Base-by-base conservation (phyloP, 2,888 invertebrate species). In the Agrotis segetum region DNA sequence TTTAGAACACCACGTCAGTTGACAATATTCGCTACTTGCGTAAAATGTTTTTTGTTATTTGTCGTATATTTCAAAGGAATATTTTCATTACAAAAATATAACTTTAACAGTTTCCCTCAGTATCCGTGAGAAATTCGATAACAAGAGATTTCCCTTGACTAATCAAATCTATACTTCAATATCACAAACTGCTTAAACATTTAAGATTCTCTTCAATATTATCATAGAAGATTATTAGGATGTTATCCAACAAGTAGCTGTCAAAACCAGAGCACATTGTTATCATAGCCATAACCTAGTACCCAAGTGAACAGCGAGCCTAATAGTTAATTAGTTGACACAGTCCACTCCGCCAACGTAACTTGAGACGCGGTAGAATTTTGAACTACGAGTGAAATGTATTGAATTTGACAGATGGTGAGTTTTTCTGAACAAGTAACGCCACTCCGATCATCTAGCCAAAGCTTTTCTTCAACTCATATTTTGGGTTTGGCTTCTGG, bases 241-340 rank as follows among this genome's bases (percentile, higher is more conserved):
- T 24, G 2, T 66, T 21, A 40, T 44, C 17, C 6, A 50, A 34
- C n/a, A 58, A 62, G 19, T 21, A 19, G 1, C 13, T 40, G 21
- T 49, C 24, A 19, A 11, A 21, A 50, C 55, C 19, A 75, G 9
- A 19, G 19, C 34, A 60, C 40, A 64, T 53, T 58, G 21, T 29
- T 62, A 34, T 71, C 16, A 56, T 11, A 29, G 46, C n/a, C 69
- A 59, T 50, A 74, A 58, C 34, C 21, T 44, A 69, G 79, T 14
- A 50, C 21, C 53, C 19, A 62, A 75, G 71, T 75, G 60, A 77
- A 47, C 60, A 67, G 17, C 53, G 34, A 46, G n/a, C 67, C 60
- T 77, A 67, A 60, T 53, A 72, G 46, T 71, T 82, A 82, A 81
- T 82, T 81, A 82, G 74, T 80, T 71, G 83, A 73, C 70, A 69